Evolutionary conservation across 2,113 vertebrate species (phyloP), one percentile per base, ranked within the genome.

Genomic region (Ifrita kowaldi): DNA sequence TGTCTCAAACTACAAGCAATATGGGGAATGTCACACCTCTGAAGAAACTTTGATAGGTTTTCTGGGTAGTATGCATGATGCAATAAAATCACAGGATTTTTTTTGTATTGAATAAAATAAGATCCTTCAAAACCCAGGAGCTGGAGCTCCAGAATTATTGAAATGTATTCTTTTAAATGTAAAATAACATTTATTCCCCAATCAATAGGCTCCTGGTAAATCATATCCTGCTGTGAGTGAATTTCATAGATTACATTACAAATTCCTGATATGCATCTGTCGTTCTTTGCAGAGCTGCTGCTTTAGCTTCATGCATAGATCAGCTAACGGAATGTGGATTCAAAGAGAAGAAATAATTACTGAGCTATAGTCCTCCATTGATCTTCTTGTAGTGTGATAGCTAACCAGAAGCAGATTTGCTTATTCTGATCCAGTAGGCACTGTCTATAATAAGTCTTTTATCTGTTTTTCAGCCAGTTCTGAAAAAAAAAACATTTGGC

Each of bases 161-260:
- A 79, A 89, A 91, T 57, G 21, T 37, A 65, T 71, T 79, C 62
- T 89, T 53, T 94, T 95, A 82, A 94, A 91, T 70, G 65, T 37
- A 95, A 92, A 94, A 79, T 69, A 92, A 68, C 52, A 79, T 84
- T 95, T 96, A 60, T 91, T 89, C 65, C 30, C n/a, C 70, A 93
- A 69, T 87, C 62, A 91, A 93, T 91, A 89, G 16, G 42, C 57
- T 89, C 32, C 39, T 86, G 16, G 10, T 92, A 93, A 95, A 91
- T 87, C 87, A 87, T 64, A 91, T 73, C 60, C 60, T 44, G 32
- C 53, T 94, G 65, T 79, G 81, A 95, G 87, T 79, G 53, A 94
- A 55, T 82, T 91, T 91, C 27, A 44, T 73, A 91, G 77, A 91
- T 91, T 87, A 55, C 70, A 83, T 78, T 91, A 81, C 46, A 73